These are phyloP conservation scores for Acromyrmex echinatior DNA, from an alignment of 1,140 invertebrate species.

Conservation along the genomic window DNA sequence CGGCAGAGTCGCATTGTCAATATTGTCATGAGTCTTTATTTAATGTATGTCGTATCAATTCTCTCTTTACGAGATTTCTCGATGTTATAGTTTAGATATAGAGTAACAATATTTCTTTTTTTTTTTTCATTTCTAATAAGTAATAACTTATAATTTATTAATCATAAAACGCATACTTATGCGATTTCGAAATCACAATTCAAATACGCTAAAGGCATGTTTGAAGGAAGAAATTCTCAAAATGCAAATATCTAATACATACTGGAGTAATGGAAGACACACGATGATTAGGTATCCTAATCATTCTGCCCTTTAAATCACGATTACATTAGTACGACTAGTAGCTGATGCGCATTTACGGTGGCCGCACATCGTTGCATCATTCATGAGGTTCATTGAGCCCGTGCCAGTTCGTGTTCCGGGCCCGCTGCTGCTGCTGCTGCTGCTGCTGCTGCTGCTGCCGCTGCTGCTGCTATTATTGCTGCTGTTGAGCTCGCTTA, in stretches of 20 bases:
- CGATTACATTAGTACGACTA: conserved; percentile 6
- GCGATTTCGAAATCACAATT: conserved; percentile 2
- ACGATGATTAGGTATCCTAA: conserved; percentile 1
- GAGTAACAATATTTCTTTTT: background rate
- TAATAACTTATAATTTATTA: background rate
- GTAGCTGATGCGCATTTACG: background rate
- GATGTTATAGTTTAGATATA: background rate
- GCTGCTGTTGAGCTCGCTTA: conserved; percentile 6
- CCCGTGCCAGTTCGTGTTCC: conserved; percentile 13
- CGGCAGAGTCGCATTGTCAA: background rate
- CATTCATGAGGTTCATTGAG: conserved; percentile 64
- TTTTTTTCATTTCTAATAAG: background rate
- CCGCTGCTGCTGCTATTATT: background rate
- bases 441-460: background rate
- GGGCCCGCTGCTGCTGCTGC: background rate
- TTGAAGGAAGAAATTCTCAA: background rate
- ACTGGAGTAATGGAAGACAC: background rate
- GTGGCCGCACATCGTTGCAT: conserved; percentile 27
- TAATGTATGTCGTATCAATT: background rate
- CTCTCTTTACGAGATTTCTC: background rate
- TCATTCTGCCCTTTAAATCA: conserved; percentile 17
- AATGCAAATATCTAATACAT: background rate
- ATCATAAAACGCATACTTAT: background rate
- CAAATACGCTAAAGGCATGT: background rate
- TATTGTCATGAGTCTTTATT: conserved; percentile 7